Percentiles rank a stretch among this genome's conserved stretches.
Conservation (phyloP, 2,113 vertebrate species). For the Hepsetus odoe region DNA sequence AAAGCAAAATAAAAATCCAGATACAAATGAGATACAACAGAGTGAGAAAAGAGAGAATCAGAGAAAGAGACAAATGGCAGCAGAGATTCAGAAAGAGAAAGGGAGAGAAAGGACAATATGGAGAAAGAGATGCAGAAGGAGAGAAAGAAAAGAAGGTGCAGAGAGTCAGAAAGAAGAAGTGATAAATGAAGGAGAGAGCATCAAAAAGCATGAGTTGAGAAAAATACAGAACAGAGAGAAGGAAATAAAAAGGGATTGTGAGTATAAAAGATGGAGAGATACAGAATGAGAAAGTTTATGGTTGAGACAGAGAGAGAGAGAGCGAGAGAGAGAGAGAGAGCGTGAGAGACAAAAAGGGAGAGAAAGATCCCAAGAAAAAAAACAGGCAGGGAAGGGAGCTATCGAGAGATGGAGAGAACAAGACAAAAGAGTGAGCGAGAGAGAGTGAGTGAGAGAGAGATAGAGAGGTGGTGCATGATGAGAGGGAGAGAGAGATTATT, state of each 20-base stretch:
- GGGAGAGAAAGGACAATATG: not conserved
- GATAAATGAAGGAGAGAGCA: too few relatives aligned
- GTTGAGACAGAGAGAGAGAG: too few relatives aligned
- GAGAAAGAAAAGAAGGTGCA: constrained; percentile 22
- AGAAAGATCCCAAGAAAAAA: too few relatives aligned
- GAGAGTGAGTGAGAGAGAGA: constrained; percentile 2
- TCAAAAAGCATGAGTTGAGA: too few relatives aligned
- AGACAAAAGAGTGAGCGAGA: not conserved
- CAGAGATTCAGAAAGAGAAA: not conserved
- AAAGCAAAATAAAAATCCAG: constrained; percentile 4
- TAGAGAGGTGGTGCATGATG: too few relatives aligned
- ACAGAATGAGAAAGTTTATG: too few relatives aligned
- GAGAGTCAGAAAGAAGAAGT: not conserved
- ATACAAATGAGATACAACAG: not conserved
- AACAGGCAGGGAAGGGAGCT: too few relatives aligned
- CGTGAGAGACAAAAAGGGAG: too few relatives aligned
- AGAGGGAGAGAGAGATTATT: constrained; percentile 53
- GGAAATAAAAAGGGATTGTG: not conserved
- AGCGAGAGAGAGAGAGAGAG: too few relatives aligned
- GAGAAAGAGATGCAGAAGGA: not conserved
- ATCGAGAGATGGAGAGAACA: too few relatives aligned
- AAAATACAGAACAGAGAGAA: constrained; percentile 14
- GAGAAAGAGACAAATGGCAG: constrained; percentile 44
- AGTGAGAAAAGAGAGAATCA: not conserved
- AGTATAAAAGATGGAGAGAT: too few relatives aligned